phyloP scores from a whole-genome alignment of 2,797 vertebrate species.

The Botia almorhae region DNA sequence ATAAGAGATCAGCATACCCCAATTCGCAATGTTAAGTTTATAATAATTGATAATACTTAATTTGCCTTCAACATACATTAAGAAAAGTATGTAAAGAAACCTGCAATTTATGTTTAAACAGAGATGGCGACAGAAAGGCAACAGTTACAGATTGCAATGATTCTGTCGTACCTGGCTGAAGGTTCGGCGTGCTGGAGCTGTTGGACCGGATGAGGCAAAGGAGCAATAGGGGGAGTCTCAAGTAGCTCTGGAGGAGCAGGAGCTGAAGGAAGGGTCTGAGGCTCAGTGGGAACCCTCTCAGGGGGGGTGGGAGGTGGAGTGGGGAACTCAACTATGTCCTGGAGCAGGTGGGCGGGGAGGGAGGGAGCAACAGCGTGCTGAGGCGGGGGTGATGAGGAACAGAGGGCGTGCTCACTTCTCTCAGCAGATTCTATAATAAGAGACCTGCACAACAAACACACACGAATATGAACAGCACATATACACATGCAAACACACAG shows the following conservation, averaged over 20 bases:
- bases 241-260: conserved; percentile 48
- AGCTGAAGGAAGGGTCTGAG: conserved; percentile 62
- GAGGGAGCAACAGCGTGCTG: conserved; percentile 58
- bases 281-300: conserved; percentile 60
- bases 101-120: no score
- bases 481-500: conserved; percentile 11
- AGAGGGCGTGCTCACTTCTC: conserved; percentile 59
- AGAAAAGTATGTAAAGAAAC: no score
- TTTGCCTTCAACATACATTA: no score
- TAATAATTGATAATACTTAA: no score
- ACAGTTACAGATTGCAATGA: neutral
- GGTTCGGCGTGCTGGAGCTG: conserved; percentile 34
- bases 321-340: conserved; percentile 68
- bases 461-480: neutral
- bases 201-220: conserved; percentile 41
- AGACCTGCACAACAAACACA: conserved; percentile 65
- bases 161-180: conserved; percentile 71
- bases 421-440: conserved; percentile 67
- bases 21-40: no score
- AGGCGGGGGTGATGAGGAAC: conserved; percentile 61
- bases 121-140: no score
- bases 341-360: conserved; percentile 64
- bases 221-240: conserved; percentile 46
- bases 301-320: conserved; percentile 70
- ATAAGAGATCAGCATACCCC: neutral